Evolutionary conservation across 2,113 vertebrate species (phyloP), one percentile per base, ranked within the genome.

Genomic region (Phyllostomus hastatus): DNA sequence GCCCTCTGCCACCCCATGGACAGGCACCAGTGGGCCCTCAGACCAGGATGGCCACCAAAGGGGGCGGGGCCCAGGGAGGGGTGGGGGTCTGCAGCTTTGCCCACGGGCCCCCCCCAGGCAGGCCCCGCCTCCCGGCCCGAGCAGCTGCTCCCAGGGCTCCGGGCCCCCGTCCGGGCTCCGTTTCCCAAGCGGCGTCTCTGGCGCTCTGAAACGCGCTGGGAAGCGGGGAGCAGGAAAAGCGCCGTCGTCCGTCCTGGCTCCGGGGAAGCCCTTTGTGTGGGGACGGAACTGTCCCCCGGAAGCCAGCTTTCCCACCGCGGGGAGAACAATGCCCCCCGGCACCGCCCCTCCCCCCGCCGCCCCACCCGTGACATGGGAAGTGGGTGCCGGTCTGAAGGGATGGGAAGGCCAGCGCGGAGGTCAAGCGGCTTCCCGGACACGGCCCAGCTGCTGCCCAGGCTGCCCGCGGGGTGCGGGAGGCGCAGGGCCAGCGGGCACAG

Each of bases 201-300:
- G 46, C 1, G 75, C 70, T 48, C 46, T 46, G 72, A 64, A 66
- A 59, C 8, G 14, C 0, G 84, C 84, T 52, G 76, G 69, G 50
- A 61, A 92, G 50, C 76, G 96, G 95, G 94, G 87, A 7, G 19
- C 67, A 28, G 97, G 94, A 88, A 70, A 19, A 26, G 57, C 41
- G 4, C 1, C 0, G 0, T 64, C 80, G 94, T 96, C 93, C 90
- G 91, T 66, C 79, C 87, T 9, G 61, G 82, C 83, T 72, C 73
- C 38, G 5, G 76, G 95, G 93, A 92, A 94, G 88, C 93, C 95
- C 95, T 97, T 95, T 96, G 97, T 95, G 91, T 75, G 52, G 84
- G 82, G 88, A 54, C 12, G 67, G 81, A 76, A 64, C 43, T 16
- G 28, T 3, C 88, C 89, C 54, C 10, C 2, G 95, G 92, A 97